Evolutionary conservation across 2,888 invertebrate genomes (phyloP), one percentile per base, ranked within the genome.

Genomic region (Antheraea assamensis): DNA sequence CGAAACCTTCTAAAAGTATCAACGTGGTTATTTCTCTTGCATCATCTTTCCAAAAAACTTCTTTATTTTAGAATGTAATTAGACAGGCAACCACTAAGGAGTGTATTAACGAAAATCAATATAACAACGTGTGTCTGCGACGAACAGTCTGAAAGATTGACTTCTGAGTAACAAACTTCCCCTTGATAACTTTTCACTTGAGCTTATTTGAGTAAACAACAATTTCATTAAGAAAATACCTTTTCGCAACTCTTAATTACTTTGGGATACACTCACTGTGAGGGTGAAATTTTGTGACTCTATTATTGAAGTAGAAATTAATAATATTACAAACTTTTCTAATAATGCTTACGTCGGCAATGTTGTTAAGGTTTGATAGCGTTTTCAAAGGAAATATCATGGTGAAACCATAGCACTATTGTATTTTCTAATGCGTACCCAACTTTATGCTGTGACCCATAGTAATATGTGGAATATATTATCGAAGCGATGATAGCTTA

Each of bases 221-320:
- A 77, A 70, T 77, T 79, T 75, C 77, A 80, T 80, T 76, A 77
- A 71, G 68, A 74, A 76, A 79, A 80, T 77, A 73, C 70, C 75
- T 49, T 30, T 49, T 15, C 71, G n/a, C 61, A 35, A 68, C 68
- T 68, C 35, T 35, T 68, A 68, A 68, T 68, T 68, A 68, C 68
- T 68, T 68, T 27, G 68, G 35, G 68, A 68, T 68, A 35, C 68
- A 35, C 8, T 30, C 15, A 17, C 21, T 35, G 10, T 21, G 35
- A 24, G n/a, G 68, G 35, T n/a, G 31, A 68, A 24, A 31, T n/a
- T 68, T 68, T 68, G 68, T 31, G 68, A 68, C 68, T 68, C n/a
- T 35, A 68, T 68, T 31, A 68, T 35, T 64, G 30, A 30, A 27
- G 30, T 15, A 2, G 3, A 30, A 64, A 64, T 64, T 64, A 64